Evolutionary conservation across 2,113 vertebrate genomes (phyloP), one percentile per base, ranked within the genome.

Genomic region (Eulemur macaco): DNA sequence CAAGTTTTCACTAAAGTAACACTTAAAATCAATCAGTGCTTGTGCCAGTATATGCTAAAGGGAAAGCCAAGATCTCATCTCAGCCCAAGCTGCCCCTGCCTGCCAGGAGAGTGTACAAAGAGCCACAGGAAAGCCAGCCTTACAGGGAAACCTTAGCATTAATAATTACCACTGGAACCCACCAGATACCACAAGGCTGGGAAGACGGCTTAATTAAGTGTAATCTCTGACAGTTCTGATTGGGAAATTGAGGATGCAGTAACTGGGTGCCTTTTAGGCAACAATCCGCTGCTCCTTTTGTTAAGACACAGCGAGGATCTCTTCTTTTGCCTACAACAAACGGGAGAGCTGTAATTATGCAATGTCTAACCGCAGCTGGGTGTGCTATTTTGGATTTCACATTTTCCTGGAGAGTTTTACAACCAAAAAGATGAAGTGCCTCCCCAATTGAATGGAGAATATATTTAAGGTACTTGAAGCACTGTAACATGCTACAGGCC

Each of bases 401-500:
- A 54, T 97, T 96, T 97, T 95, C 97, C 96, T 34, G 50, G 94
- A 82, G 81, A 78, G 91, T 80, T 89, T 90, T 94, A 94, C 71
- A 95, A 83, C 45, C 68, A 34, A 78, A 91, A 66, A 52, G 50
- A 95, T 56, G 77, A 71, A 93, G 78, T 37, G 82, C 78, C 47
- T 34, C 68, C 76, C 88, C 78, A 29, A 29, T 74, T 80, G 86
- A 88, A 64, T 27, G 50, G 60, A 42, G 58, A 52, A 74, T 91
- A 5, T 58, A 69, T 84, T 94, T 69, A 94, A 80, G 74, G 47
- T 47, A 58, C 60, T 94, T n/a, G 66, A 74, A 66, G 74, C 58
- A 39, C 86, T 58, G 20, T 80, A 71, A 80, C 37, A 64, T 31
- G 71, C 73, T 25, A 37, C 6, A 25, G 60, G 34, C 77, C 77